phyloP scores from a whole-genome alignment of 2,797 vertebrate species.

The Lagocephalus sceleratus region DNA sequence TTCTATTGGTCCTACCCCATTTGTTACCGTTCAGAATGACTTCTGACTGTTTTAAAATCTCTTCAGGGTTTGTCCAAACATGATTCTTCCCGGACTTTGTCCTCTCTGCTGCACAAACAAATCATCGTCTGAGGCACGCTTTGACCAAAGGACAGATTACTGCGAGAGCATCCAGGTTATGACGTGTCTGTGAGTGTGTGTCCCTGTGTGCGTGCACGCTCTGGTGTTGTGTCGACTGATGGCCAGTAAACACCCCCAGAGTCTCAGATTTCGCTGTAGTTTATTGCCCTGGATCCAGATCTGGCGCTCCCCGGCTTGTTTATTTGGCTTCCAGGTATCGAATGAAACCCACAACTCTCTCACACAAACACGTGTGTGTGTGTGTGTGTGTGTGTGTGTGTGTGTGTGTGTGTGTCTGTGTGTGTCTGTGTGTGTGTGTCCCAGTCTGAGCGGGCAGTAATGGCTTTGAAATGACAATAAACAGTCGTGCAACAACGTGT shows the following conservation, averaged over 20 bases:
- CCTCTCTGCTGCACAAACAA: background rate
- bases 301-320: constrained; percentile 47
- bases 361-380: constrained; percentile 32
- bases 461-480: constrained; percentile 57
- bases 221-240: constrained; percentile 56
- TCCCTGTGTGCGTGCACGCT: background rate
- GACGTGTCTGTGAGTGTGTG: constrained; percentile 13
- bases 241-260: constrained; percentile 48
- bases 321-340: constrained; percentile 71
- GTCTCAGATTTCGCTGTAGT: constrained; percentile 55
- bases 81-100: constrained; percentile 11
- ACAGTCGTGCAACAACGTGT: constrained; percentile 55
- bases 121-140: constrained; percentile 1
- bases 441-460: constrained; percentile 30
- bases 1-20: constrained; percentile 43
- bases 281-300: constrained; percentile 58
- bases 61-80: constrained; percentile 49
- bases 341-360: constrained; percentile 52
- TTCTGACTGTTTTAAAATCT: constrained; percentile 39
- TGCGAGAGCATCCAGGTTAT: constrained; percentile 3
- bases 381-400: no score
- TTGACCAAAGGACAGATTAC: background rate
- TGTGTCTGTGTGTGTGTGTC: no score
- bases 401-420: no score
- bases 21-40: constrained; percentile 44